Evolutionary conservation across 2,113 vertebrate genomes (phyloP), one percentile per base, ranked within the genome.

Genomic region (Anarrhichthys ocellatus): DNA sequence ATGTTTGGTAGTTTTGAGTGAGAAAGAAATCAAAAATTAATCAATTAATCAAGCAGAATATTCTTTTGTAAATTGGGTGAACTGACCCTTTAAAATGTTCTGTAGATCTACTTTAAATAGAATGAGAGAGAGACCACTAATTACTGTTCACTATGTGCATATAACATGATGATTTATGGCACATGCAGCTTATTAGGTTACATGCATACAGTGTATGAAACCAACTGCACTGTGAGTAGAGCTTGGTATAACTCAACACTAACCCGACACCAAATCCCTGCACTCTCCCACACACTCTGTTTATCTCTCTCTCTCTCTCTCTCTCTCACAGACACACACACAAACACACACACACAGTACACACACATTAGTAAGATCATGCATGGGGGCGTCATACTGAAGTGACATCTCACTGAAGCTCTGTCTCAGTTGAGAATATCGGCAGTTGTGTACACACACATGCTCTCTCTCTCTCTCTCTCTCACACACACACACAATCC

Each of bases 161-260:
- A 64, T 59, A 78, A 63, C 29, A 22, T 75, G 58, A 63, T 89
- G 87, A 92, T 89, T 86, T 84, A 92, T 84, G 83, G 86, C 78
- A 80, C 72, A 71, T 68, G 68, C 59, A 59, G 54, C 78, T 88
- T 92, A 94, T 90, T 87, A 80, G 88, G 83, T 89, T 89, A 84
- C 77, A 76, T 78, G 63, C 82, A 87, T 75, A 81, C 50, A 38
- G 17, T 14, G 24, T 76, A n/a, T 62, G 80, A 83, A 88, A 50
- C 67, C 68, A 81, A 69, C 76, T 46, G 64, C 75, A 17, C 65
- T 36, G 74, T 54, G 73, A 68, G 63, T 32, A n/a, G 66, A 65
- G 71, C 73, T 84, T 22, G 18, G 67, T 85, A 74, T 59, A 78
- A 78, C 80, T 85, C 42, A 14, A 15, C 64, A 24, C 54, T 24